A percentile compares a stretch with the other conserved stretches of the same genome.
Conservation (phyloP, 1,140 invertebrate genomes). For the Propsilocerus akamusi region DNA sequence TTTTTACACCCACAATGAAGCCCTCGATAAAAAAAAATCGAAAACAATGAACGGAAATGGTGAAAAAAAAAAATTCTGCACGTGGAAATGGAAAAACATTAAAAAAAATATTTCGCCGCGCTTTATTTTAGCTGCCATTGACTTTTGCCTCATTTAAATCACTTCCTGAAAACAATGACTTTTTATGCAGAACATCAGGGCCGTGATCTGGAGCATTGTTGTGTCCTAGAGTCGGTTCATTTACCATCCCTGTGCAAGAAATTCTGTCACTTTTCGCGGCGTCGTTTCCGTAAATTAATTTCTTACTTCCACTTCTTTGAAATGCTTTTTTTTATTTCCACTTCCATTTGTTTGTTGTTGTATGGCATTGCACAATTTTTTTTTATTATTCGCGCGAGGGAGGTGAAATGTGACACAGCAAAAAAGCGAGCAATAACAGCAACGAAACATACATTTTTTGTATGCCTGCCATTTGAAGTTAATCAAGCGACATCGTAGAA, state of each 20-base stretch:
- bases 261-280: too few species aligned
- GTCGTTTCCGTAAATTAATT: not conserved
- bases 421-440: too few species aligned
- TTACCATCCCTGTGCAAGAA: not conserved
- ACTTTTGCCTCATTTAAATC: conserved; percentile 1
- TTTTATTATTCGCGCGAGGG: not conserved
- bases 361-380: not conserved
- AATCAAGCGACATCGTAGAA: not conserved
- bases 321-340: not conserved
- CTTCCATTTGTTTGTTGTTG: not conserved
- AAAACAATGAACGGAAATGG: conserved; percentile 1
- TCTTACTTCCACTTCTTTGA: not conserved
- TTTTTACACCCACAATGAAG: too few species aligned
- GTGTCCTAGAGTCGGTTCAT: not conserved
- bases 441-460: too few species aligned
- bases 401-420: conserved; percentile 1
- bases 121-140: too few species aligned
- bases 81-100: too few species aligned
- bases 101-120: too few species aligned
- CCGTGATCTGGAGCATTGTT: not conserved
- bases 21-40: too few species aligned
- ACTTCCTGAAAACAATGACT: conserved; percentile 4
- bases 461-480: too few species aligned
- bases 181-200: conserved; percentile 1
- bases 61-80: not conserved